Conservation (phyloP, 2,113 vertebrate genomes). For the Physeter macrocephalus region DNA sequence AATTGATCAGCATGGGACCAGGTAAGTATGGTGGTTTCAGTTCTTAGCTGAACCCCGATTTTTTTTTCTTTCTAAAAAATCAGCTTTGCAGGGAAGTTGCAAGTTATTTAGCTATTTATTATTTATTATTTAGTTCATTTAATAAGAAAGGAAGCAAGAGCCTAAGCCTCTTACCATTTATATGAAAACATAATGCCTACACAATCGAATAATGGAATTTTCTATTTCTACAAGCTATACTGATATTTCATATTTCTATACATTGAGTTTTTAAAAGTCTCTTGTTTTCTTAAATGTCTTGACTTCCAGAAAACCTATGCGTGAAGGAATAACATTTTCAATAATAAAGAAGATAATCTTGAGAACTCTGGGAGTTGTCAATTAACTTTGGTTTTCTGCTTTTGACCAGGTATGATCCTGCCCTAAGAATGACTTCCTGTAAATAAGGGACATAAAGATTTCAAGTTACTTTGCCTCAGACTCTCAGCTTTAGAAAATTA, state of each 20-base stretch:
- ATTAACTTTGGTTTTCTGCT: background rate
- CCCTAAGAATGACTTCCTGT: background rate
- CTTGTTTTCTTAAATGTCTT: background rate
- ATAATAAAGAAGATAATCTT: background rate
- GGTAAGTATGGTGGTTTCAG: background rate
- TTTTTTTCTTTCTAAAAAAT: background rate
- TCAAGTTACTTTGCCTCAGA: background rate
- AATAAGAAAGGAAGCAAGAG: background rate
- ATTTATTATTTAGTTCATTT: background rate
- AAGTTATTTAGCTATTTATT: background rate
- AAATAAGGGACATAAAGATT: background rate
- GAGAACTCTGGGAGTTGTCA: background rate
- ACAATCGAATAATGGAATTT: background rate
- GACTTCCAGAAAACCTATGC: background rate
- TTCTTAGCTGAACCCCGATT: background rate
- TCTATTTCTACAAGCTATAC: background rate
- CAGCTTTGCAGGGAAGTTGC: background rate
- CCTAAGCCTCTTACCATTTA: background rate
- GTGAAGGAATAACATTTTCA: background rate
- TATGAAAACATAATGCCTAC: background rate
- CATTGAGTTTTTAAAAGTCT: background rate
- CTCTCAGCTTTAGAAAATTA: background rate
- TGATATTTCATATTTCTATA: background rate
- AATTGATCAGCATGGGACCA: background rate
- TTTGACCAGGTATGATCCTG: background rate